phyloP scores from a whole-genome alignment of 2,888 invertebrate species.

The Phengaris alcon region DNA sequence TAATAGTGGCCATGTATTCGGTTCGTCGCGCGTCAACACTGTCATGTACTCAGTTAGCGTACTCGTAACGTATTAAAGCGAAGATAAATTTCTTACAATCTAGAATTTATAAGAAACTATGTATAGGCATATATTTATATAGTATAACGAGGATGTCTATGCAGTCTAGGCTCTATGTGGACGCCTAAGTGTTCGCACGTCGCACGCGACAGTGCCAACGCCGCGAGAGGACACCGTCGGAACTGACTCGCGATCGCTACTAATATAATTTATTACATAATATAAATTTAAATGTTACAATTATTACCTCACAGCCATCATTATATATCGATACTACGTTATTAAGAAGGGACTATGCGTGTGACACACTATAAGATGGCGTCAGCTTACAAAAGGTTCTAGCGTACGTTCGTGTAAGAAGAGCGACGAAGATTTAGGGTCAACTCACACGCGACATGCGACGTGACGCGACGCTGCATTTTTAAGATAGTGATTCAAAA shows the following conservation, averaged over 20 bases:
- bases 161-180: constrained; percentile 41
- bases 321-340: constrained; percentile 79
- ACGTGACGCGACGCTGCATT: no score
- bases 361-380: constrained; percentile 74
- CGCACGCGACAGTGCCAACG: constrained; percentile 42
- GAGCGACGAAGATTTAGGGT: constrained; percentile 54
- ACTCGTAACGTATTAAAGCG: constrained; percentile 34
- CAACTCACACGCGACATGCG: no score
- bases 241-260: constrained; percentile 59
- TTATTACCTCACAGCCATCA: constrained; percentile 80
- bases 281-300: constrained; percentile 78
- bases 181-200: constrained; percentile 36
- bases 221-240: constrained; percentile 43
- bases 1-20: constrained; percentile 42
- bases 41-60: constrained; percentile 34
- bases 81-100: constrained; percentile 42
- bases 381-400: constrained; percentile 74
- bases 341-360: constrained; percentile 74
- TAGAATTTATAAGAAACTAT: constrained; percentile 43
- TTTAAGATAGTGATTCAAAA: no score
- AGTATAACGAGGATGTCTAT: constrained; percentile 35
- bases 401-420: constrained; percentile 70
- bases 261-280: constrained; percentile 72
- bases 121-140: constrained; percentile 39
- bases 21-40: constrained; percentile 48